Evolutionary conservation across 1,140 invertebrate species (phyloP), one percentile per base, ranked within the genome.

Genomic region (Thaumatotibia leucotreta): DNA sequence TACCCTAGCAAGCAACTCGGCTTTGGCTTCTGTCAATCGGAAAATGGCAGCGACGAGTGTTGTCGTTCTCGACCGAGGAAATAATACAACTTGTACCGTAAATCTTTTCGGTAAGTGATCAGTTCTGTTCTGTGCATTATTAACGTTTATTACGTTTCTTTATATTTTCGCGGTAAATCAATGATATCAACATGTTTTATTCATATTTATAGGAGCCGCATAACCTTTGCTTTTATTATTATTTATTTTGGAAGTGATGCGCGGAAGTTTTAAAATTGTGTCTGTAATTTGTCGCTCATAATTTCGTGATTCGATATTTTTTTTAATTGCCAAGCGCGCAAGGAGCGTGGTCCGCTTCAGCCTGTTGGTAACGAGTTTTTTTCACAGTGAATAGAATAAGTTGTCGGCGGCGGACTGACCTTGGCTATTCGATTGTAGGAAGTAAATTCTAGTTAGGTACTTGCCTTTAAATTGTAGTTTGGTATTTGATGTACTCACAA

Each of bases 71-170:
- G 97, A 98, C 92, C 95, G 97, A 91, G 97, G 97, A 89, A 98
- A 98, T 92, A 98, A 98, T 93, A 98, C 97, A 89, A 97, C 97
- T 86, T 97, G 96, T 92, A 97, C 97, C 80, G 96, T 98, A 89
- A 97, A 98, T 93, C 94, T 97, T 92, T 97, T 97, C 92, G 96
- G 96, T 97, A 94, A 95, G 94, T 92, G 69, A 22, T 31, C n/a
- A 50, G 31, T 24, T 64, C 35, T 31, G 49, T 67, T 29, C 58
- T 64, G 35, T 49, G 54, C 24, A 54, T 24, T 61, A 20, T 64
- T 67, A 23, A 10, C 31, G 2, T 35, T 62, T 63, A 32, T 45
- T 66, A n/a, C 61, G 24, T 3, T 14, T n/a, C 9, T 4, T 24
- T 14, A 2, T 0, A 14, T 31, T 27, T 27, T 27, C 6, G 14